phyloP scores from a whole-genome alignment of 2,797 vertebrate species.

The Galagoides demidoff region DNA sequence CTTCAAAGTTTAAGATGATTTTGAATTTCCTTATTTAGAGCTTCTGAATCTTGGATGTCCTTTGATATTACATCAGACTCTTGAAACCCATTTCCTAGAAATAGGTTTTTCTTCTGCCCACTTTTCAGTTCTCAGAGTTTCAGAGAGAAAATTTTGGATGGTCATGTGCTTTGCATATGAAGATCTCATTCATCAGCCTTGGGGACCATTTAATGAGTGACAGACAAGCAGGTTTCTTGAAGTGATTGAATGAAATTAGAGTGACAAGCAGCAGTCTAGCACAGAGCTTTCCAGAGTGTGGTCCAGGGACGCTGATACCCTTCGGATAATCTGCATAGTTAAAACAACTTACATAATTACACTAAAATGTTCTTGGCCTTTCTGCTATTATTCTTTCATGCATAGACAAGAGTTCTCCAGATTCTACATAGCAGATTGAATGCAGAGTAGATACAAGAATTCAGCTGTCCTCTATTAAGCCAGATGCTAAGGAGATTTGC shows the following conservation, averaged over 20 bases:
- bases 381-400: neutral
- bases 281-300: neutral
- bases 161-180: neutral
- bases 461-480: neutral
- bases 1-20: neutral
- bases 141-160: neutral
- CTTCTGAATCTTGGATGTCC: neutral
- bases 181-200: neutral
- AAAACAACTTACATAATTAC: neutral
- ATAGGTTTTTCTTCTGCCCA: neutral
- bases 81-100: neutral
- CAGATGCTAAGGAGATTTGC: neutral
- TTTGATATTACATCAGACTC: neutral
- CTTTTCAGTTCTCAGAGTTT: neutral
- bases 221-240: neutral
- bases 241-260: neutral
- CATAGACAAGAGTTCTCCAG: neutral
- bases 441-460: neutral
- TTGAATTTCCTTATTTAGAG: neutral
- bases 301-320: neutral
- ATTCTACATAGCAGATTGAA: neutral
- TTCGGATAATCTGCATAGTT: neutral
- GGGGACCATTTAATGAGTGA: neutral
- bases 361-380: neutral
- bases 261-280: neutral